Percentiles rank a stretch among this genome's conserved stretches.
These are phyloP conservation scores for Lepidocyrtoides sp. DNA, from an alignment of 2,888 invertebrate genomes.

Conservation along the genomic window DNA sequence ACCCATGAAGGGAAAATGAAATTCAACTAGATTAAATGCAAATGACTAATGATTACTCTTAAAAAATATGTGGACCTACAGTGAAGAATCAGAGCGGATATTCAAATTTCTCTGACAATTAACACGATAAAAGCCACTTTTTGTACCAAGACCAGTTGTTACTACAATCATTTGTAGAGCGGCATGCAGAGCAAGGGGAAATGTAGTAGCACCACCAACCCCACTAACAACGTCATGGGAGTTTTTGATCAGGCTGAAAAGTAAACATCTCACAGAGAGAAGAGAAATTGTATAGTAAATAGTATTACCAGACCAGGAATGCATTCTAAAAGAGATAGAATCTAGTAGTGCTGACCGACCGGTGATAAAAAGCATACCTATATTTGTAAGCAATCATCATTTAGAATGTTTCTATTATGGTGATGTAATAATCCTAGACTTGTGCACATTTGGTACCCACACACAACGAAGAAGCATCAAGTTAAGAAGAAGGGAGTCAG, in stretches of 20 bases:
- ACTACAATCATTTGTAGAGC: constrained; percentile 68
- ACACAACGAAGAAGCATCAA: constrained; percentile 25
- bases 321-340: neutral
- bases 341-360: neutral
- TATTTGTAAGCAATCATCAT: constrained; percentile 72
- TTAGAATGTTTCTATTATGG: constrained; percentile 57
- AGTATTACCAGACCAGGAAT: too few species aligned
- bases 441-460: constrained; percentile 11
- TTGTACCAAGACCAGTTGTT: constrained; percentile 63
- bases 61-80: constrained; percentile 69
- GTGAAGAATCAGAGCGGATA: constrained; percentile 73
- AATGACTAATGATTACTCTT: constrained; percentile 59
- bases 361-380: constrained; percentile 27
- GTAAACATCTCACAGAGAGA: neutral
- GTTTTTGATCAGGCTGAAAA: neutral
- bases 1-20: constrained; percentile 32
- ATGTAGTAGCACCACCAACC: neutral
- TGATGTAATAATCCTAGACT: constrained; percentile 48
- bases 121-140: constrained; percentile 78
- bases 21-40: constrained; percentile 69
- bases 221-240: neutral
- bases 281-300: neutral
- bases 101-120: constrained; percentile 76
- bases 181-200: constrained; percentile 12
- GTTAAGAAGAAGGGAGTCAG: too few species aligned